These are phyloP conservation scores for Apogon talboti DNA, from an alignment of 2,797 vertebrate genomes.

Conservation along the genomic window DNA sequence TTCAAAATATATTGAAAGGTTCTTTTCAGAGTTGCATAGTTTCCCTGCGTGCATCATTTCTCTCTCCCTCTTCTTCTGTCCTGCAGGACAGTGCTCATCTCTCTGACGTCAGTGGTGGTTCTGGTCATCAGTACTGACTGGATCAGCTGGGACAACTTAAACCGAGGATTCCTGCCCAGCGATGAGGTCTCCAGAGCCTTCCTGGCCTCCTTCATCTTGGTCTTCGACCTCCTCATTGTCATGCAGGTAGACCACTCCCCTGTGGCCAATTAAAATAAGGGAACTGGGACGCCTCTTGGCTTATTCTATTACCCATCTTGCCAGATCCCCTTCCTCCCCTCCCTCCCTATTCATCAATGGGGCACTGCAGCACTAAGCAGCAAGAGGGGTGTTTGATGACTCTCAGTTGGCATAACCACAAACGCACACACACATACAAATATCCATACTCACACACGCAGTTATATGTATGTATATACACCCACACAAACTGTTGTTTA, in stretches of 20 bases:
- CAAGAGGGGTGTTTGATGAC: conserved; percentile 66
- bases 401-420: conserved; percentile 58
- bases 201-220: conserved; percentile 97
- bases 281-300: conserved; percentile 64
- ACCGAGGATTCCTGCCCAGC: conserved; percentile 96
- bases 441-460: not conserved
- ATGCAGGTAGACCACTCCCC: conserved; percentile 91
- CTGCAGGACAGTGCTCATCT: conserved; percentile 92
- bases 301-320: conserved; percentile 52
- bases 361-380: conserved; percentile 66
- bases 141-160: conserved; percentile 99
- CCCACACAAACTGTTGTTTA: conserved; percentile 49
- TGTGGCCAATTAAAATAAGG: conserved; percentile 77
- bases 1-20: conserved; percentile 11
- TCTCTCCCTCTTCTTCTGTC: conserved; percentile 7
- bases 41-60: conserved; percentile 19
- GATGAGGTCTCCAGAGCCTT: conserved; percentile 98
- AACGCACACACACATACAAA: conserved; percentile 19
- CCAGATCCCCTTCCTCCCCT: conserved; percentile 35
- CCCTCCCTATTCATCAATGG: conserved; percentile 66
- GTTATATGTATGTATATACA: conserved; percentile 1
- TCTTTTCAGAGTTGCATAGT: conserved; percentile 24
- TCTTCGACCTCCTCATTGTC: conserved; percentile 99
- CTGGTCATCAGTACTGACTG: conserved; percentile 97
- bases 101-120: conserved; percentile 94